Percentiles rank a stretch among this genome's conserved stretches.
Evolutionary conservation across 2,888 invertebrate species (phyloP).

Genomic region (Frankliniella fusca): DNA sequence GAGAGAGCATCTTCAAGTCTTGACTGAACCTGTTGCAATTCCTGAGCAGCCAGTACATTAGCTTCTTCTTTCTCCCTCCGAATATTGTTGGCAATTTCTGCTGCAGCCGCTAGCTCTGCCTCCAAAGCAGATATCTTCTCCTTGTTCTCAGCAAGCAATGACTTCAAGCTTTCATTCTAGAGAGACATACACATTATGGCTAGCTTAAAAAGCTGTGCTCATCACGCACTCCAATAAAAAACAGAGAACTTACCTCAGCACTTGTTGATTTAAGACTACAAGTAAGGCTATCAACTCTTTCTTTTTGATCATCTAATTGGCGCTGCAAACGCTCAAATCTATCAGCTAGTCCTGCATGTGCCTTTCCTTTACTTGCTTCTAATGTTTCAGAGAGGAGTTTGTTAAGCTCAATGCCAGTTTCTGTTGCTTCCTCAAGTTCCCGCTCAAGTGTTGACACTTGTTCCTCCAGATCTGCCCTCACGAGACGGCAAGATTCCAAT

Average conservation of each 20-base stretch:
- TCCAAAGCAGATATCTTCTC: slow-evolving; percentile 47
- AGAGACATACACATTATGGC: slow-evolving; percentile 36
- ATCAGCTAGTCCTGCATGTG: slow-evolving; percentile 55
- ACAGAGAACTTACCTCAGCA: slow-evolving; percentile 45
- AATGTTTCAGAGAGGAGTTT: slow-evolving; percentile 63
- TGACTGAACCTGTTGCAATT: slow-evolving; percentile 53
- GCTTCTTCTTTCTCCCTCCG: slow-evolving; percentile 51
- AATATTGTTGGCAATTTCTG: slow-evolving; percentile 46
- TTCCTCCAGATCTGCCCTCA: slow-evolving; percentile 57
- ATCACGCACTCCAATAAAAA: slow-evolving; percentile 10
- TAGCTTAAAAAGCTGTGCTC: slow-evolving; percentile 34
- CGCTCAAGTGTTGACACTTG: slow-evolving; percentile 64
- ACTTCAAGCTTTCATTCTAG: slow-evolving; percentile 47
- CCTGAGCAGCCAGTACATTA: slow-evolving; percentile 52
- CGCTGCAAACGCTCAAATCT: slow-evolving; percentile 63
- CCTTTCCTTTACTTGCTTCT: slow-evolving; percentile 57
- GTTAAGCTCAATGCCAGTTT: slow-evolving; percentile 71
- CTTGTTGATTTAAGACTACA: slow-evolving; percentile 47
- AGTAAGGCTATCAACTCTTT: slow-evolving; percentile 50
- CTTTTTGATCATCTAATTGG: slow-evolving; percentile 62
- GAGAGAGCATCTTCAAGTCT: slow-evolving; percentile 56
- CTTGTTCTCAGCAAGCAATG: slow-evolving; percentile 47
- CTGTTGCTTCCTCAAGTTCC: slow-evolving; percentile 75
- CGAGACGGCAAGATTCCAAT: slow-evolving; percentile 45
- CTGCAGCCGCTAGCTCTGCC: slow-evolving; percentile 43